Evolutionary conservation across 2,797 vertebrate species (phyloP), one percentile per base, ranked within the genome.

Genomic region (Enoplosus armatus): DNA sequence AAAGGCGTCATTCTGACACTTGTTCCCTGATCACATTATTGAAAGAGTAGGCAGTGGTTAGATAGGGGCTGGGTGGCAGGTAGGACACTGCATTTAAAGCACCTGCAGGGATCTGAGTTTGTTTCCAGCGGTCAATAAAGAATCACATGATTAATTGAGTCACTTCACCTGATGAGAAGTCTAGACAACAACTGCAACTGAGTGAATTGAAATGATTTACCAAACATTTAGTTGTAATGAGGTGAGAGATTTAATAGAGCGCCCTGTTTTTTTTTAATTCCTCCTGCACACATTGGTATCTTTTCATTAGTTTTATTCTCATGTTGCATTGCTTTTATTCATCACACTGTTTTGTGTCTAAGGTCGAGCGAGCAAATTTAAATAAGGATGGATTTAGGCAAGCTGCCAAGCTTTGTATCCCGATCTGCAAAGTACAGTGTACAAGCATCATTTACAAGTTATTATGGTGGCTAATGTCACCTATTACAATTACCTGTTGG

Each of bases 181-280:
- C 26, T 2, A 72, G 35, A 72, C 56, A 60, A 72, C 66, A 50
- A 51, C 43, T 20, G 43, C 20, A 22, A 47, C 43, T 45, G 16
- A 54, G 24, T 53, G 24, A n/a, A 10, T 35, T 35, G 1, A 51
- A 51, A 79, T 61, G 61, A 79, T 67, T 72, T 45, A 66, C 27
- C 55, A 47, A 47, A 37, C 54, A 61, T 29, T 61, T 66, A 31
- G 43, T 8, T 51, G 33, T 60, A 51, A 75, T 67, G 45, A 66
- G 55, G 47, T 29, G 54, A 72, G 59, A 56, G 45, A 29, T 31
- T 11, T 27, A 27, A 54, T 50, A 10, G 3, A 48, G 47, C 10
- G 2, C 24, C 24, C 8, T 65, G 37, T 62, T 61, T 55, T n/a
- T 61, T 55, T n/a, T 48, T 2, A 45, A 64, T 67, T 39, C 67